Evolutionary conservation across 2,113 vertebrate species (phyloP).

Genomic region (Gobio gobio): DNA sequence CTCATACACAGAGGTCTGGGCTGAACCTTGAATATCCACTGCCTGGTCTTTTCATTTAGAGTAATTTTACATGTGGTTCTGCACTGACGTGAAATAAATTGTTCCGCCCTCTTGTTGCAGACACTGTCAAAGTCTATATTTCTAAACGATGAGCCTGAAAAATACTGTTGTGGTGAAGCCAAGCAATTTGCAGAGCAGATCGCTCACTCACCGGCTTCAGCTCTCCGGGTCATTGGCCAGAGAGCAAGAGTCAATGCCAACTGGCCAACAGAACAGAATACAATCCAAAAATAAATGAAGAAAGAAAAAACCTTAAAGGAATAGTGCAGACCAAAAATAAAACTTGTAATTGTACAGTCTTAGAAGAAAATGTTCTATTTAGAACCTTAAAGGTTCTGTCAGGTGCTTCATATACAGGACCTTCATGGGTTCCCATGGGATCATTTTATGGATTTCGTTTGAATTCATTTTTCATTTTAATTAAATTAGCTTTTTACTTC

Average conservation of each 20-base stretch:
- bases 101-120: conserved; percentile 20
- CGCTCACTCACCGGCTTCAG: conserved; percentile 7
- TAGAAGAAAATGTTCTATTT: too few relatives aligned
- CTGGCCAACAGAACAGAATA: background rate
- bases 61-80: conserved; percentile 13
- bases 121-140: conserved; percentile 38
- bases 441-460: too few relatives aligned
- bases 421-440: too few relatives aligned
- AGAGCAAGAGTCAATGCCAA: conserved; percentile 33
- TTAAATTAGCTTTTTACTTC: too few relatives aligned
- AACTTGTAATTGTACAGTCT: background rate
- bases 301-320: conserved; percentile 11
- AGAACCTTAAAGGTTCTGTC: too few relatives aligned
- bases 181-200: conserved; percentile 40
- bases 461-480: too few relatives aligned
- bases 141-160: conserved; percentile 25
- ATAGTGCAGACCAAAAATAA: background rate
- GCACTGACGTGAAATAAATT: background rate
- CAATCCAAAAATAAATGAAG: conserved; percentile 22
- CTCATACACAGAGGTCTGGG: background rate
- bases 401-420: too few relatives aligned
- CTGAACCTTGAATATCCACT: background rate
- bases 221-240: conserved; percentile 23
- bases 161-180: conserved; percentile 43
- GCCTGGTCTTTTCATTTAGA: conserved; percentile 4